Conservation (phyloP, 1,140 invertebrate genomes). For the Parasteatoda tepidariorum region DNA sequence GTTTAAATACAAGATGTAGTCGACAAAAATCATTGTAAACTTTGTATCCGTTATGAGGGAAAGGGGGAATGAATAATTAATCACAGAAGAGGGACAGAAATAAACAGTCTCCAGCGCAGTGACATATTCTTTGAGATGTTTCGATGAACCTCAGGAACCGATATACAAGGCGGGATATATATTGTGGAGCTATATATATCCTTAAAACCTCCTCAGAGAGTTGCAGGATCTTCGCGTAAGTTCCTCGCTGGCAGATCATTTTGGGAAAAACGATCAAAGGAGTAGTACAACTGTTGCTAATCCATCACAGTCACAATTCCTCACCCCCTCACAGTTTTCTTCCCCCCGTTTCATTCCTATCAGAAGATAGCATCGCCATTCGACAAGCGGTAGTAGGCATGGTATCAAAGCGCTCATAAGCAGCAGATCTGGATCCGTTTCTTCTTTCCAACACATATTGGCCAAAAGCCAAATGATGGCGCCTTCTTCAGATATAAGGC, state of each 20-base stretch:
- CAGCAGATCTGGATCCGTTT: constrained; percentile 22
- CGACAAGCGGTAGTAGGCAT: constrained; percentile 30
- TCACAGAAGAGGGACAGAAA: not conserved
- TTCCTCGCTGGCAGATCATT: constrained; percentile 40
- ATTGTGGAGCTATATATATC: constrained; percentile 3
- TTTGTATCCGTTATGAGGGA: no score
- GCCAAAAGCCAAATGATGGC: constrained; percentile 48
- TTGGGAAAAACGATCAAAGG: constrained; percentile 44
- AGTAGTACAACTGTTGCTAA: constrained; percentile 60
- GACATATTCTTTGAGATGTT: not conserved
- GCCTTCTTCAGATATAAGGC: not conserved
- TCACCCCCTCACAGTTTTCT: not conserved
- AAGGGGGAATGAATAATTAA: not conserved
- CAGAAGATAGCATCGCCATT: constrained; percentile 49
- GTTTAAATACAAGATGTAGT: no score
- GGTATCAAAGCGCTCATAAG: not conserved
- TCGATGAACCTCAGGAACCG: not conserved
- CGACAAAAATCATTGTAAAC: no score
- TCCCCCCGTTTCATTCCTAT: constrained; percentile 2
- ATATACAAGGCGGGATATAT: not conserved
- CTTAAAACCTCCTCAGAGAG: constrained; percentile 30
- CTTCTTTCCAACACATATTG: constrained; percentile 12
- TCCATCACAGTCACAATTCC: constrained; percentile 49
- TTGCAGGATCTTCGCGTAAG: not conserved
- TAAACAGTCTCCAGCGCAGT: not conserved